Base-by-base conservation (phyloP, 2,113 vertebrate species). In the Strigops habroptila region DNA sequence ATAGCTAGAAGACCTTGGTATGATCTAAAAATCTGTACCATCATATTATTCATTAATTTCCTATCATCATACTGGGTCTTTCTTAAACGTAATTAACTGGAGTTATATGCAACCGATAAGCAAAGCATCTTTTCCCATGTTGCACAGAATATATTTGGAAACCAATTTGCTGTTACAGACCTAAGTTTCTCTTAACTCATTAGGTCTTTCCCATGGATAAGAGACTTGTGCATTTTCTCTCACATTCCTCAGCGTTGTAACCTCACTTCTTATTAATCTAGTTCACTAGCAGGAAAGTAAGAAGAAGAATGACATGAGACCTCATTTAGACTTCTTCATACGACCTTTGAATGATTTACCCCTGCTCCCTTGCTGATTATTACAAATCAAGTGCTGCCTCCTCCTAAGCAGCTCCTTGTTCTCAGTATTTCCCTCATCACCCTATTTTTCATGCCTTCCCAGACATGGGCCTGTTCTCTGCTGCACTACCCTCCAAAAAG, bases 171-270 rank as follows among this genome's bases (percentile, higher is more conserved):
- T 63, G 37, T 37, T 30, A 52, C 0, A 3, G 67, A 44, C n/a
- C 39, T 48, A 63, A 68, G 23, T 11, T 23, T 37, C 62, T 51
- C 51, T 55, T 12, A 71, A 41, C 57, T 88, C 30, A 43, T 23
- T 43, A 48, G 9, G 18, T 48, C 37, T 35, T 43, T 9, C 30
- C 46, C 3, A 1, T 0, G 3, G 39, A 3, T 33, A 31, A 76
- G 6, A 84, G 22, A 37, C 18, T 19, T 4, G 35, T 1, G 9
- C 6, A 14, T 44, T 55, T 82, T 41, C 33, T 41, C 64, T 73
- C 44, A 10, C 46, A 12, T 57, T 21, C n/a, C 52, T 48, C 75
- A 74, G 46, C 24, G 4, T 0, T 28, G 8, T 28, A 67, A 78
- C 51, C 46, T 90, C 65, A 43, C 53, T 62, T 35, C 59, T 41